Evolutionary conservation across 2,113 vertebrate species (phyloP).

Genomic region (Paradoxurus hermaphroditus): DNA sequence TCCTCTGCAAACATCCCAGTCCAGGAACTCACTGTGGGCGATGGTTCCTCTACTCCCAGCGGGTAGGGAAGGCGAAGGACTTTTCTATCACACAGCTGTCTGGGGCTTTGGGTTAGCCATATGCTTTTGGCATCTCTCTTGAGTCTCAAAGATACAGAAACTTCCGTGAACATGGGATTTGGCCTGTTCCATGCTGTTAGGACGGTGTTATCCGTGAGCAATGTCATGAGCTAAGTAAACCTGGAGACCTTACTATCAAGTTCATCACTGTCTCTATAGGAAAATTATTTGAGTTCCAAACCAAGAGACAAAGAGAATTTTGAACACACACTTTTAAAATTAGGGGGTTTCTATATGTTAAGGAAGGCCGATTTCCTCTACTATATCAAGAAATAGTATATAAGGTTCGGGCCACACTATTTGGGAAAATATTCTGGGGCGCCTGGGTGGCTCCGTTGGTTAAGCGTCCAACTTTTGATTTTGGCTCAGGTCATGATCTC

Average conservation of each 20-base stretch:
- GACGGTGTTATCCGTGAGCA: neutral
- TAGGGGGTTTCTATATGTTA: neutral
- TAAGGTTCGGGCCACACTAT: neutral
- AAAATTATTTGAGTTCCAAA: neutral
- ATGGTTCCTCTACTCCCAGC: neutral
- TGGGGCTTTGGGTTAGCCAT: neutral
- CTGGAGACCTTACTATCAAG: neutral
- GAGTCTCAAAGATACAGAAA: neutral
- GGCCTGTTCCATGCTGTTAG: neutral
- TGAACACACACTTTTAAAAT: neutral
- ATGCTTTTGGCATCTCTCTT: neutral
- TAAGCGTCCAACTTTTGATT: too few species aligned
- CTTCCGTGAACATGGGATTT: neutral
- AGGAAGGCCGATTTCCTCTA: neutral
- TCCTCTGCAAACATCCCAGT: neutral
- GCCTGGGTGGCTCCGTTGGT: too few species aligned
- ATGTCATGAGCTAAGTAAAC: neutral
- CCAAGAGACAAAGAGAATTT: neutral
- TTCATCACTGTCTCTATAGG: neutral
- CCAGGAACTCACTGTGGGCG: accelerated
- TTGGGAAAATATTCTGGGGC: neutral
- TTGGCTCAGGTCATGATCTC: too few species aligned
- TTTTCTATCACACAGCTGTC: neutral
- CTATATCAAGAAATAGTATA: neutral
- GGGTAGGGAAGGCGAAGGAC: neutral